Evolutionary conservation across 2,113 vertebrate species (phyloP), one percentile per base, ranked within the genome.

Genomic region (Pao palembangensis): DNA sequence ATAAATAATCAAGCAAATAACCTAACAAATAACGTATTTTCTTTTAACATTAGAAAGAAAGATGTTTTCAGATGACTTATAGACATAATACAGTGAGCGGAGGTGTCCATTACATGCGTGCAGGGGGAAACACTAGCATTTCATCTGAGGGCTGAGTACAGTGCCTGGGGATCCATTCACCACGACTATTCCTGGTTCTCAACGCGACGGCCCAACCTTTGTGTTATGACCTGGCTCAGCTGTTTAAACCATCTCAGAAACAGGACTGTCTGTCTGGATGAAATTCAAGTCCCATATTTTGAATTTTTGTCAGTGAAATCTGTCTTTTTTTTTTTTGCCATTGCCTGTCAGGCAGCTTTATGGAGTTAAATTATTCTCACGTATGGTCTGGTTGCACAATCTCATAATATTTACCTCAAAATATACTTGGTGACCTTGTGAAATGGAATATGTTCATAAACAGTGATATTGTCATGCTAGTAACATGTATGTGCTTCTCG

Each of bases 191-290:
- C 52, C 49, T 21, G 18, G 31, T 16, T 61, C 58, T 54, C 65
- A 31, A 67, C 58, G 19, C 7, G 55, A 49, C 50, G 12, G 61
- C 75, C 67, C 25, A 28, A 31, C 13, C 58, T 1, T 3, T 23
- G 28, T 28, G 44, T 56, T 23, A 19, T 3, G 57, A 57, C 48
- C 64, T 23, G 14, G 16, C 43, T 84, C 75, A 56, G 74, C 77
- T 85, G 82, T 74, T 76, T 69, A 75, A 81, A 6, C 57, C 69
- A 69, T 81, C 73, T 74, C 50, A 48, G 57, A 64, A 62, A 62
- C 49, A 20, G 12, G 38, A 56, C 61, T 20, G 63, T 68, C 61
- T 34, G 70, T 67, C 61, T 63, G 80, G 66, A 73, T 60, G 23
- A 61, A 68, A 74, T 66, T 75, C 53, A 69, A 38, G 51, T 70